A percentile compares a stretch with the other conserved stretches of the same genome.
Evolutionary conservation across 2,888 invertebrate species (phyloP).

Genomic region (Bimastos eiseni): DNA sequence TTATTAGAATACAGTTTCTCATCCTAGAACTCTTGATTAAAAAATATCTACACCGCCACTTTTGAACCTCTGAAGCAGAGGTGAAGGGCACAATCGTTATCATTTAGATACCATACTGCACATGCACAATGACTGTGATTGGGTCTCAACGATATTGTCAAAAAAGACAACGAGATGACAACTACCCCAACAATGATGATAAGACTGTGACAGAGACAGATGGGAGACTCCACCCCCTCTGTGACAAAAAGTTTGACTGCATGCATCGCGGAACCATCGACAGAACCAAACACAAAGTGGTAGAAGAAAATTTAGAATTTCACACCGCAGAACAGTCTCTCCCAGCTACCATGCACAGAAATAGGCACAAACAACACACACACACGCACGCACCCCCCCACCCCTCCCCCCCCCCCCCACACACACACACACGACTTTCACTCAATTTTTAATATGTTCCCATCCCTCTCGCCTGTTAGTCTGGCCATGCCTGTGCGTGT

Average conservation of each 20-base stretch:
- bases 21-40: not conserved
- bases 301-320: not conserved
- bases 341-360: not conserved
- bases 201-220: not conserved
- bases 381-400: no score
- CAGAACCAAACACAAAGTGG: not conserved
- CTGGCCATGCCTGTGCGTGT: not conserved
- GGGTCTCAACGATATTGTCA: not conserved
- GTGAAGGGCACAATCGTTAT: not conserved
- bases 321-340: not conserved
- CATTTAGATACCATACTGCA: not conserved
- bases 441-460: conserved; percentile 4
- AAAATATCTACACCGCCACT: not conserved
- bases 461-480: not conserved
- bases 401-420: no score
- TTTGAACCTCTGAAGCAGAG: not conserved
- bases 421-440: conserved; percentile 9
- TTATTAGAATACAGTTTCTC: not conserved
- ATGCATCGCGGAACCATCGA: not conserved
- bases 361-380: not conserved
- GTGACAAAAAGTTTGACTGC: not conserved
- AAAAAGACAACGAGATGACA: not conserved
- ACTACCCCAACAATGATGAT: not conserved
- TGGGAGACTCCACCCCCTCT: not conserved
- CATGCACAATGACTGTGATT: not conserved